Conservation (phyloP, 2,888 invertebrate species). For the Orchestes rusci region DNA sequence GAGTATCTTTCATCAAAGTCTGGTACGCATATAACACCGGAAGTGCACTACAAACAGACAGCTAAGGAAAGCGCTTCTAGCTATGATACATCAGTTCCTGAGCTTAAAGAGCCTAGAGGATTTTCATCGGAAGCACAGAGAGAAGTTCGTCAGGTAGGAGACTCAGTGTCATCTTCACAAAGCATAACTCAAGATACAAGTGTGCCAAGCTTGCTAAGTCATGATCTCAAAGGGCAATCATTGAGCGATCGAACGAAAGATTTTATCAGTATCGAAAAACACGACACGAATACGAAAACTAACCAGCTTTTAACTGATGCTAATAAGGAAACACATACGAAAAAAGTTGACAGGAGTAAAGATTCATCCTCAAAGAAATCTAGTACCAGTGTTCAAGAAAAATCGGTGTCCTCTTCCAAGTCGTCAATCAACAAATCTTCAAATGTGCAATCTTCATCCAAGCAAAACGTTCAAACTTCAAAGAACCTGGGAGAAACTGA, state of each 20-base stretch:
- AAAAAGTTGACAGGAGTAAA: conserved; percentile 12
- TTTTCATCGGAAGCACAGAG: conserved; percentile 46
- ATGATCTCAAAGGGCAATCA: conserved; percentile 19
- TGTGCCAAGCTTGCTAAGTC: conserved; percentile 5
- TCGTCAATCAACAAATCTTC: background rate
- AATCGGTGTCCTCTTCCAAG: background rate
- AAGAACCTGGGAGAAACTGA: conserved; percentile 26
- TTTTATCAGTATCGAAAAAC: conserved; percentile 27
- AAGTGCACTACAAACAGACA: conserved; percentile 49
- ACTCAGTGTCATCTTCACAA: conserved; percentile 33
- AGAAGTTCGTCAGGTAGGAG: conserved; percentile 42
- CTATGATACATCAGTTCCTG: conserved; percentile 52
- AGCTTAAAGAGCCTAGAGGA: conserved; percentile 40
- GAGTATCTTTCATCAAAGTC: conserved; percentile 50
- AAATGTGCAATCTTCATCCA: too few relatives aligned
- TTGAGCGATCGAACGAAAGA: conserved; percentile 25
- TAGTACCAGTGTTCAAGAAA: background rate
- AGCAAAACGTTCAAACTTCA: too few relatives aligned
- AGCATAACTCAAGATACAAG: conserved; percentile 30
- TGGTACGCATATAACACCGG: conserved; percentile 53
- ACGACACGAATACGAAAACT: conserved; percentile 2
- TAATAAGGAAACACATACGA: conserved; percentile 1
- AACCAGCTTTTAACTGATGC: background rate
- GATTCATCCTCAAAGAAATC: conserved; percentile 3
- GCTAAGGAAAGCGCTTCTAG: conserved; percentile 50